Percentiles rank a stretch among this genome's conserved stretches.
Conservation (phyloP, 2,113 vertebrate genomes). For the Cervus canadensis region DNA sequence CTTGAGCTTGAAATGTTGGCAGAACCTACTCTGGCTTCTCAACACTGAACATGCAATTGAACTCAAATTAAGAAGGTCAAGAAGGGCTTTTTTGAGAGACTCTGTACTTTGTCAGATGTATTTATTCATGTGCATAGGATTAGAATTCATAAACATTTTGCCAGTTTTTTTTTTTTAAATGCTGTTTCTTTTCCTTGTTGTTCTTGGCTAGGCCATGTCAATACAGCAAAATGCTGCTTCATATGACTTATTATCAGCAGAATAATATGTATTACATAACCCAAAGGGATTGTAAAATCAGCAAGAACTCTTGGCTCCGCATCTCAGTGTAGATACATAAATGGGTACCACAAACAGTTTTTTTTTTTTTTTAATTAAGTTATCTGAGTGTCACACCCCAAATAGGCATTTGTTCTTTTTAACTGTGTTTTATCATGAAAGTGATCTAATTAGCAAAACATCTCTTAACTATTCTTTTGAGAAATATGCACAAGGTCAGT, state of each 20-base stretch:
- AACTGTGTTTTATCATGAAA: constrained; percentile 26
- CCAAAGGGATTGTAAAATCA: constrained; percentile 52
- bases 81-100: constrained; percentile 76
- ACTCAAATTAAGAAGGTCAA: constrained; percentile 85
- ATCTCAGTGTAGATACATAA: constrained; percentile 26
- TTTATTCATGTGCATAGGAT: constrained; percentile 89
- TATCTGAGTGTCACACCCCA: constrained; percentile 18
- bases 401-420: constrained; percentile 47
- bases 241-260: constrained; percentile 73
- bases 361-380: background rate
- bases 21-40: constrained; percentile 71
- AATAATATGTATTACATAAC: constrained; percentile 67
- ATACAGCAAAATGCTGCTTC: constrained; percentile 72
- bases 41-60: constrained; percentile 78
- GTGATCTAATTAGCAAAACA: constrained; percentile 56
- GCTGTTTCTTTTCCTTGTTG: constrained; percentile 80
- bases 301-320: constrained; percentile 18
- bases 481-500: constrained; percentile 50
- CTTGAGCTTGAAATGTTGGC: constrained; percentile 66
- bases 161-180: constrained; percentile 77
- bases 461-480: constrained; percentile 59
- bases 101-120: constrained; percentile 88
- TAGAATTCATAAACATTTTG: constrained; percentile 88
- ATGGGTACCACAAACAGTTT: background rate
- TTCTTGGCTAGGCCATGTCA: constrained; percentile 80